A percentile compares a stretch with the other conserved stretches of the same genome.
Evolutionary conservation across 2,888 invertebrate species (phyloP).

Genomic region (Dynastes hyllus): DNA sequence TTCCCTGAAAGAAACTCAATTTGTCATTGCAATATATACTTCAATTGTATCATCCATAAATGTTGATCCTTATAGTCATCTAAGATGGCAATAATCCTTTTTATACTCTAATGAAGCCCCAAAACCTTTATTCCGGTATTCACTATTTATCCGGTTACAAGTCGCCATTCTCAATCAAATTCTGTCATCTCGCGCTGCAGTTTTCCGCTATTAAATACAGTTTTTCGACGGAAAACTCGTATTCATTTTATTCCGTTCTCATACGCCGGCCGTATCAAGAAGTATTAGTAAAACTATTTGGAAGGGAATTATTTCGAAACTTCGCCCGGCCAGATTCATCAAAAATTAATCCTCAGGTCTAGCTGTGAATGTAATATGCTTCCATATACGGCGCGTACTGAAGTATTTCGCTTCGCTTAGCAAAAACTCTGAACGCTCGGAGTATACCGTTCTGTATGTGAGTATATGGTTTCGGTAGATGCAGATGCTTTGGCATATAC

Average conservation of each 20-base stretch:
- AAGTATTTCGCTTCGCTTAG: slow-evolving; percentile 35
- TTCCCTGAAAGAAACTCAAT: too few relatives aligned
- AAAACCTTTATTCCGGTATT: too few relatives aligned
- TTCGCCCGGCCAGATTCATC: slow-evolving; percentile 21
- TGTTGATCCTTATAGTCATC: too few relatives aligned
- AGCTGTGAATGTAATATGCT: slow-evolving; percentile 41
- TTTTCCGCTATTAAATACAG: background rate
- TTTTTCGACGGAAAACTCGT: slow-evolving; percentile 19
- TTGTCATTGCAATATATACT: too few relatives aligned
- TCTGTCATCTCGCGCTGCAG: background rate
- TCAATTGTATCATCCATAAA: too few relatives aligned
- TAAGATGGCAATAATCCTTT: too few relatives aligned
- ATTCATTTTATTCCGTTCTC: slow-evolving; percentile 32
- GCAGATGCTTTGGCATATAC: background rate
- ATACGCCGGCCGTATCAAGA: slow-evolving; percentile 2
- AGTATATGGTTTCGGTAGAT: background rate
- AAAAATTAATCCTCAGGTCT: slow-evolving; percentile 45
- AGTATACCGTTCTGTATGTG: background rate
- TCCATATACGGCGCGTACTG: background rate
- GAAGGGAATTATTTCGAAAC: slow-evolving; percentile 35
- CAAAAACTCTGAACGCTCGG: slow-evolving; percentile 29
- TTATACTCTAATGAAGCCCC: too few relatives aligned
- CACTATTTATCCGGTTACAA: too few relatives aligned
- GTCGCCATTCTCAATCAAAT: background rate
- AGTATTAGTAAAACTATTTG: slow-evolving; percentile 38